Evolutionary conservation across 2,888 invertebrate species (phyloP), one percentile per base, ranked within the genome.

Genomic region (Eupithecia abbreviata): DNA sequence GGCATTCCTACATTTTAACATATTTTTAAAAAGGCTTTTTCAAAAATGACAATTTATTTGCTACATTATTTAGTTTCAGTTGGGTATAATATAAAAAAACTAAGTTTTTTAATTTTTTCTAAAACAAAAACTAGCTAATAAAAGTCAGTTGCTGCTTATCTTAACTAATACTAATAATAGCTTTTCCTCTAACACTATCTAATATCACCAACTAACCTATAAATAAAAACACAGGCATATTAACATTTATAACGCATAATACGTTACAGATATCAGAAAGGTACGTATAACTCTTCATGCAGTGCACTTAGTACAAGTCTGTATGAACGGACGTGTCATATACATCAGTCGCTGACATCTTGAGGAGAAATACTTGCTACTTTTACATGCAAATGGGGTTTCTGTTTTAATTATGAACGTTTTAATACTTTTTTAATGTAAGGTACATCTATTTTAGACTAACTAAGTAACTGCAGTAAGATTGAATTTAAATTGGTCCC

Each of bases 271-370:
- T 84, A 86, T 87, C 83, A 85, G 82, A 83, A 86, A 81, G n/a
- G 85, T 83, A 86, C 83, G n/a, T 86, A 90, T 88, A 89, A 88
- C 85, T 88, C 88, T 85, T 86, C 85, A 86, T 86, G 87, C 82
- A 82, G 79, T 82, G 87, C 86, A 87, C 90, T 93, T 91, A 90
- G 90, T 93, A 84, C 85, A 82, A 90, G 93, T 92, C 93, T 84
- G 83, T 79, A 84, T 77, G 81, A 85, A 85, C 92, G 93, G 93
- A 93, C 91, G 88, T 84, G 77, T 84, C 85, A 84, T 83, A 91
- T 94, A 86, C 86, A 90, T 94, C 91, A 92, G 80, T 81, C 84
- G 83, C 79, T 84, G 88, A 88, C 88, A 86, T 88, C 85, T 84
- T 81, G 90, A 91, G 83, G 87, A 85, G 86, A 92, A 92, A 90